These are phyloP conservation scores for Motacilla tschutschensis DNA, from an alignment of 2,113 vertebrate species.

Conservation along the genomic window DNA sequence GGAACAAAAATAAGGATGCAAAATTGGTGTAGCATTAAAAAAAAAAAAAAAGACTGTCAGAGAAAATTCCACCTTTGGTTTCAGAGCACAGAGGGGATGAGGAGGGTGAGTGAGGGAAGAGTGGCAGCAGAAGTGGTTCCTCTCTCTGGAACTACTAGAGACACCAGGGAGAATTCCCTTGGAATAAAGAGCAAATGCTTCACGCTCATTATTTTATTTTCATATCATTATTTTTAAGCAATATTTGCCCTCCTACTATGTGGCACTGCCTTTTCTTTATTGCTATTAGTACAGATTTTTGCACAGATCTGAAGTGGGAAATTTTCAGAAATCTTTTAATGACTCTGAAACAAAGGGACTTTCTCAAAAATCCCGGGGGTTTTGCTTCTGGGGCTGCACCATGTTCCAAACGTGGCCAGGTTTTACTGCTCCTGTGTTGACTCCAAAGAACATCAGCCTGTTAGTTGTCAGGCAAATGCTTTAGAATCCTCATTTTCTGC, in stretches of 20 bases:
- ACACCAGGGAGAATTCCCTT: background rate
- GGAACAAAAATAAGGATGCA: background rate
- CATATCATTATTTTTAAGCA: background rate
- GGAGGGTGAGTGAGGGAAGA: background rate
- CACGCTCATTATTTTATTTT: background rate
- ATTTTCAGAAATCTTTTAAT: background rate
- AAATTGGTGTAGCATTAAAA: background rate
- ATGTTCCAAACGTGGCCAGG: background rate
- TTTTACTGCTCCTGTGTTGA: background rate
- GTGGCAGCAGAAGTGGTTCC: background rate
- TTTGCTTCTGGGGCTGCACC: background rate
- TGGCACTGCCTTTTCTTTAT: background rate
- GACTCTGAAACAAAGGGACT: background rate
- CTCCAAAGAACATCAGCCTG: background rate
- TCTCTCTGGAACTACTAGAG: no score
- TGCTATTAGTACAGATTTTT: background rate
- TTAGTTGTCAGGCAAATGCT: background rate
- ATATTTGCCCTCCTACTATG: background rate
- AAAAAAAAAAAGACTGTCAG: background rate
- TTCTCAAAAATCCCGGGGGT: background rate
- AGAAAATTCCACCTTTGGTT: background rate
- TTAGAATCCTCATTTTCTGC: background rate
- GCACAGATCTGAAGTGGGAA: accelerated
- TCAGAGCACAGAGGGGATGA: background rate
- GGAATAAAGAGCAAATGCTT: background rate